These are phyloP conservation scores for Eleutherodactylus coqui DNA, from an alignment of 2,797 vertebrate genomes.

Conservation along the genomic window DNA sequence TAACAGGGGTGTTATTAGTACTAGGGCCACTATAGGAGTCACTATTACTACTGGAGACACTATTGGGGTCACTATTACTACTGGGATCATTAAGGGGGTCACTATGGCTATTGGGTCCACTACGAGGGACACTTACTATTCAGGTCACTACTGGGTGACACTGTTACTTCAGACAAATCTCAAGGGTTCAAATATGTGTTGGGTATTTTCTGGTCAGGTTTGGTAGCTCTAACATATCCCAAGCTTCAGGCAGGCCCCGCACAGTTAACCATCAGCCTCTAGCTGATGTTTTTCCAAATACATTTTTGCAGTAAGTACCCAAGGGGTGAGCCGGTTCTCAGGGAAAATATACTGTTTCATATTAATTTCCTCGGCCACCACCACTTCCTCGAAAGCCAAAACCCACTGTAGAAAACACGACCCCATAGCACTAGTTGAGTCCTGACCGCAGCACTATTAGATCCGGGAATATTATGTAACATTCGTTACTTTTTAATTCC, in stretches of 20 bases:
- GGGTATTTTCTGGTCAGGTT: background rate
- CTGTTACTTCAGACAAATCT: no score
- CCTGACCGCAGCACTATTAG: conserved; percentile 16
- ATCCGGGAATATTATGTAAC: conserved; percentile 36
- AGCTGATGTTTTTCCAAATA: background rate
- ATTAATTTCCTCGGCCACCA: conserved; percentile 58
- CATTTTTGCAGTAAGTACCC: conserved; percentile 24
- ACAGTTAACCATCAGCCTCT: background rate
- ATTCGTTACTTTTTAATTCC: conserved; percentile 35
- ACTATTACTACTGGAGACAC: no score
- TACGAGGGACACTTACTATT: no score
- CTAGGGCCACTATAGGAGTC: no score
- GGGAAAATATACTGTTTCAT: conserved; percentile 40
- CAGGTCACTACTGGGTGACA: no score
- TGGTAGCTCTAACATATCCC: background rate
- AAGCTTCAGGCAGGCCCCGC: background rate
- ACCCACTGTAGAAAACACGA: conserved; percentile 33
- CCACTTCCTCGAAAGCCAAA: conserved; percentile 54
- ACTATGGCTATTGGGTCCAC: no score
- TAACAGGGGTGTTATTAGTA: no score
- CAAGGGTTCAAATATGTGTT: no score
- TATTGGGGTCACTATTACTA: no score
- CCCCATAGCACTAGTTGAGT: background rate
- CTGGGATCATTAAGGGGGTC: no score
- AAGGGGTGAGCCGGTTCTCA: conserved; percentile 36